Evolutionary conservation across 2,888 invertebrate genomes (phyloP).

Genomic region (Erebia epiphron): DNA sequence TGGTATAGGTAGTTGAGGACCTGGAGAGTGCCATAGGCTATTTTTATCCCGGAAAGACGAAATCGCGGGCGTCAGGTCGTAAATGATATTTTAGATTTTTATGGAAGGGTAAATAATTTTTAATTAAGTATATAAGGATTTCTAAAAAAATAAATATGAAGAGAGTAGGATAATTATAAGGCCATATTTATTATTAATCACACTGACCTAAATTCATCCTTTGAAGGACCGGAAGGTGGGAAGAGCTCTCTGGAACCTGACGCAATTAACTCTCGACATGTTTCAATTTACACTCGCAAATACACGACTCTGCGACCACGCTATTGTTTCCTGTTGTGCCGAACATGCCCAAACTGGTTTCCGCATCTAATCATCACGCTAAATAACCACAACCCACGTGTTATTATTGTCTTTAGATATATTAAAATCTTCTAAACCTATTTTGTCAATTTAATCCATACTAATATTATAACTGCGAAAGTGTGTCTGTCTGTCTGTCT

Average conservation of each 20-base stretch:
- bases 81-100: too few species aligned
- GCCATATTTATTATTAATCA: neutral
- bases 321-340: conserved; percentile 46
- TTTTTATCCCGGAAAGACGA: too few species aligned
- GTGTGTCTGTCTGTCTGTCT: too few species aligned
- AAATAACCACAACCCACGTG: neutral
- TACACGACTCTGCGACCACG: conserved; percentile 56
- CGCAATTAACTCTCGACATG: conserved; percentile 75
- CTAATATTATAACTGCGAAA: too few species aligned
- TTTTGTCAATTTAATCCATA: too few species aligned
- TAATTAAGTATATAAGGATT: too few species aligned
- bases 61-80: too few species aligned
- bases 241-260: conserved; percentile 58
- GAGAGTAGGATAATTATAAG: neutral
- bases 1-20: too few species aligned
- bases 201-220: conserved; percentile 53
- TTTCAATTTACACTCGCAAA: conserved; percentile 81
- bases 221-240: conserved; percentile 36
- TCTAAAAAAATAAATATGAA: too few species aligned
- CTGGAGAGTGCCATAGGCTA: too few species aligned
- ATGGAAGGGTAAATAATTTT: too few species aligned
- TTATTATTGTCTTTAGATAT: neutral
- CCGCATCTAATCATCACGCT: conserved; percentile 1
- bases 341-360: conserved; percentile 14
- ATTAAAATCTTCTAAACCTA: too few species aligned